A percentile compares a stretch with the other conserved stretches of the same genome.
These are phyloP conservation scores for Eclectus roratus DNA, from an alignment of 2,113 vertebrate species.

Conservation along the genomic window DNA sequence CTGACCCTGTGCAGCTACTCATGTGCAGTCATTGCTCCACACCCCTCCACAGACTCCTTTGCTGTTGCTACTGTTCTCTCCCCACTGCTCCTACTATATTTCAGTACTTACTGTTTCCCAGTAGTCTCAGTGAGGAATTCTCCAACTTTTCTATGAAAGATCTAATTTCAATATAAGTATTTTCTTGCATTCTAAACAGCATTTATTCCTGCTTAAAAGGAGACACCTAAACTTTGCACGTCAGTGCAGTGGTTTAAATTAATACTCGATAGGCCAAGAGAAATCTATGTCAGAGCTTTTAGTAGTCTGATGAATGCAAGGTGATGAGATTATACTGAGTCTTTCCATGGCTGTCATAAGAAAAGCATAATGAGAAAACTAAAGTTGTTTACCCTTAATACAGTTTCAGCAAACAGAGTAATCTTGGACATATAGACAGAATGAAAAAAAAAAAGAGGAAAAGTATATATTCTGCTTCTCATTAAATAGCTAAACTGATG, in stretches of 20 bases:
- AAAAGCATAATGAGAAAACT: constrained; percentile 27
- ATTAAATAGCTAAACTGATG: not conserved
- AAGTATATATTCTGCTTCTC: not conserved
- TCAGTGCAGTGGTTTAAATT: not conserved
- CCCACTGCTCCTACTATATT: not conserved
- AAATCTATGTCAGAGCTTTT: constrained; percentile 19
- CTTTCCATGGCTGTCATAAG: constrained; percentile 17
- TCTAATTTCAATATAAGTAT: not conserved
- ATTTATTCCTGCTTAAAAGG: not conserved
- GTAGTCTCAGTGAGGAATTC: not conserved
- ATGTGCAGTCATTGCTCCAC: not conserved
- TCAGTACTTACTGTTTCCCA: not conserved
- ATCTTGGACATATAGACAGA: not conserved
- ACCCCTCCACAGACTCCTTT: not conserved
- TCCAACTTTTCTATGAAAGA: not conserved
- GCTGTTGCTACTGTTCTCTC: not conserved
- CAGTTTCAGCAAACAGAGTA: constrained; percentile 1
- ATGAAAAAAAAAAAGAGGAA: not conserved
- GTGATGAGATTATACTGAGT: constrained; percentile 30
- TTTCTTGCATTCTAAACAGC: not conserved
- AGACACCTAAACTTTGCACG: not conserved
- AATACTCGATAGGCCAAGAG: not conserved
- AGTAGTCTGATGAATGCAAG: not conserved
- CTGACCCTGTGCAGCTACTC: not conserved
- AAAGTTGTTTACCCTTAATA: not conserved